Evolutionary conservation across 2,113 vertebrate species (phyloP), one percentile per base, ranked within the genome.

Genomic region (Burhinus oedicnemus): DNA sequence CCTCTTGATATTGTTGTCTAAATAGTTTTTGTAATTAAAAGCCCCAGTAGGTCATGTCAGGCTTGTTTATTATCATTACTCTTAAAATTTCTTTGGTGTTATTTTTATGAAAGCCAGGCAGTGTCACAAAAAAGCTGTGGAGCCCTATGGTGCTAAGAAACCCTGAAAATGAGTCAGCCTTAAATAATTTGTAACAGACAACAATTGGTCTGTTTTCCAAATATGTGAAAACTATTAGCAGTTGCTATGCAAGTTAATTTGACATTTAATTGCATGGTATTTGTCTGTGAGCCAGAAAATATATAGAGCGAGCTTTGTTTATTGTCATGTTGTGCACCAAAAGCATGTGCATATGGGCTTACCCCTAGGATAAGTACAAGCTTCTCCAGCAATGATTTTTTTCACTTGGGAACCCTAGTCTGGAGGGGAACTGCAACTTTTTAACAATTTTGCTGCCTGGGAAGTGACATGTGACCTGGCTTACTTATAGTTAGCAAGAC

Each of bases 191-290:
- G n/a, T 69, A 88, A 40, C 72, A 83, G 64, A 76, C 44, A 90
- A 61, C 66, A 83, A 86, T 69, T 57, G 74, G 47, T 92, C 36
- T 82, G 27, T 90, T 95, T 95, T 65, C 78, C 70, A 92, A 86
- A 96, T 96, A 91, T 38, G 82, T 81, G 71, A 75, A 93, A 96
- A 87, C 76, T 86, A 77, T 91, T 95, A 93, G 81, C 84, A 94
- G 88, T 94, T 96, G 89, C 90, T 95, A 80, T 3, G 26, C 71
- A 68, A 89, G 44, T 92, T 87, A 81, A 90, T 89, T 87, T 88
- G 60, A 77, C 51, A 44, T 74, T 91, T 91, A 88, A 80, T 84
- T 91, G 40, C 27, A 5, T 54, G 70, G 42, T 66, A 79, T 83
- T 90, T 93, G 38, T 88, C 47, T 44, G 27, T 36, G 57, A 81